These are phyloP conservation scores for Venusia cambrica DNA, from an alignment of 2,888 invertebrate genomes.

Conservation along the genomic window DNA sequence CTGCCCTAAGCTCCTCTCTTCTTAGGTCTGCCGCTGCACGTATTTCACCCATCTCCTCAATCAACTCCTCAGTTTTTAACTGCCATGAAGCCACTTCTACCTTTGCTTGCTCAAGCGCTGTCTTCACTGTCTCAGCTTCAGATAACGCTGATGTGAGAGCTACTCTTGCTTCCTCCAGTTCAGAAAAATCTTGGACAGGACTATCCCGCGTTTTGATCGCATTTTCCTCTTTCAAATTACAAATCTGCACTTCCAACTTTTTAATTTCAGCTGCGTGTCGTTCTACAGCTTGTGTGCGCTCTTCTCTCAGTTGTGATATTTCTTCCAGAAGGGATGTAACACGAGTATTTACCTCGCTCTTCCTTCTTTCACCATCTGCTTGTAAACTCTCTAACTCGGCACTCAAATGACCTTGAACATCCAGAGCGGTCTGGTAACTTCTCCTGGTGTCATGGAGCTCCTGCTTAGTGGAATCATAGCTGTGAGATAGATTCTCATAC, in stretches of 20 bases:
- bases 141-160: conserved; percentile 47
- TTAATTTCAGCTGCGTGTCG: conserved; percentile 55
- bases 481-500: conserved; percentile 55
- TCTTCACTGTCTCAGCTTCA: conserved; percentile 52
- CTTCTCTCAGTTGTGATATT: conserved; percentile 53
- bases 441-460: conserved; percentile 67
- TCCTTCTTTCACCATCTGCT: conserved; percentile 54
- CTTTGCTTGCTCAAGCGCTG: conserved; percentile 52
- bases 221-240: conserved; percentile 58
- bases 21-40: conserved; percentile 57
- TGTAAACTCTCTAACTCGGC: conserved; percentile 66
- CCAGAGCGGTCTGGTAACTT: conserved; percentile 67
- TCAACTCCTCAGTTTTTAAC: conserved; percentile 58
- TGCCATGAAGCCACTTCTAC: conserved; percentile 57
- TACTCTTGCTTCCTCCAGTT: conserved; percentile 58
- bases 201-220: conserved; percentile 45
- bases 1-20: conserved; percentile 57
- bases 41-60: conserved; percentile 56
- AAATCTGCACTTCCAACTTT: conserved; percentile 53
- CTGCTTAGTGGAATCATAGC: conserved; percentile 64
- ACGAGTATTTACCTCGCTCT: conserved; percentile 51
- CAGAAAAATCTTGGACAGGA: conserved; percentile 57
- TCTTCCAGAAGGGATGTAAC: conserved; percentile 63
- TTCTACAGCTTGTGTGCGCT: conserved; percentile 54
- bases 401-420: conserved; percentile 66